phyloP scores from a whole-genome alignment of 2,113 vertebrate genomes.

The Barnardius zonarius region DNA sequence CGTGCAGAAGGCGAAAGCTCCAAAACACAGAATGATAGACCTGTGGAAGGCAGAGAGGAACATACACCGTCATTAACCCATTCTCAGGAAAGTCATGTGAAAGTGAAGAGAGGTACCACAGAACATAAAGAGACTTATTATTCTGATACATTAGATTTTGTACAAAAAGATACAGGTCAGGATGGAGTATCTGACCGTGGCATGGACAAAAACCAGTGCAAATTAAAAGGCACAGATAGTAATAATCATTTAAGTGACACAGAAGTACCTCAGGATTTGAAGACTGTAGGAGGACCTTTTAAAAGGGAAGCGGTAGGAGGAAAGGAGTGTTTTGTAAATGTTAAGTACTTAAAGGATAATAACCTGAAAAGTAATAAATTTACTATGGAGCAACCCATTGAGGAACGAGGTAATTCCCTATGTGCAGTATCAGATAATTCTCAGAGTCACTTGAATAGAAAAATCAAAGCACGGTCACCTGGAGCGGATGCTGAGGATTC shows the following conservation, averaged over 20 bases:
- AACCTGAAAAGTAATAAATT: background rate
- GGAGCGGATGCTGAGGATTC: background rate
- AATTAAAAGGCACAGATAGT: background rate
- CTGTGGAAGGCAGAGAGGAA: background rate
- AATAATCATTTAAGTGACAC: background rate
- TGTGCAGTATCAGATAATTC: background rate
- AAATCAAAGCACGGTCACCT: background rate
- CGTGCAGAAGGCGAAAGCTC: constrained; percentile 72
- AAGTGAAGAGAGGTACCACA: background rate
- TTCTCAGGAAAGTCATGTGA: background rate
- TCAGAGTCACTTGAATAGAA: background rate
- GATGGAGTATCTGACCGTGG: background rate
- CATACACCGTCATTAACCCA: background rate
- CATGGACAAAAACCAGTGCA: background rate
- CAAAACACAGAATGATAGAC: background rate
- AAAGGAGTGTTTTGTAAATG: constrained; percentile 28
- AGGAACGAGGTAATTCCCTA: background rate
- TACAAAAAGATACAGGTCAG: background rate
- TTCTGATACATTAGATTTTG: background rate
- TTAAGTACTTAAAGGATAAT: constrained; percentile 1
- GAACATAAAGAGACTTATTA: constrained; percentile 5
- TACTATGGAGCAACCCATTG: background rate
- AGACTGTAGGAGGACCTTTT: constrained; percentile 12
- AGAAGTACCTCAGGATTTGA: constrained; percentile 1
- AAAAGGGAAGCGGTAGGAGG: background rate